Percentiles rank a stretch among this genome's conserved stretches.
These are phyloP conservation scores for Turnix velox DNA, from an alignment of 2,113 vertebrate species.

Conservation along the genomic window DNA sequence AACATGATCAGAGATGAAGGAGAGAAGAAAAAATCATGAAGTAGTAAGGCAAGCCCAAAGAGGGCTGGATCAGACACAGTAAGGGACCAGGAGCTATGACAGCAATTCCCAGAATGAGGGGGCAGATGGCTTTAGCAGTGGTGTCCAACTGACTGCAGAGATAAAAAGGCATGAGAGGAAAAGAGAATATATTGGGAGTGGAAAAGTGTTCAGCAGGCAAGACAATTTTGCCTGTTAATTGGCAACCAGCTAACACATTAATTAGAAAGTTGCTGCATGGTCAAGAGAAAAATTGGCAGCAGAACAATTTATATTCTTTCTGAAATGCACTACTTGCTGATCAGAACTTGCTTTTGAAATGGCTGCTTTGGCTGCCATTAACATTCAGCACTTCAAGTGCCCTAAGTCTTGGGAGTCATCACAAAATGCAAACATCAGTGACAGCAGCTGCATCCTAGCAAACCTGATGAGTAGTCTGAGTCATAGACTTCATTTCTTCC, in stretches of 20 bases:
- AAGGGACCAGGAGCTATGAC: not conserved
- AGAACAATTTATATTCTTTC: not conserved
- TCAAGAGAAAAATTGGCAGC: not conserved
- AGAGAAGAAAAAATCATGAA: not conserved
- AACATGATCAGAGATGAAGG: not conserved
- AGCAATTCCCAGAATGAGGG: not conserved
- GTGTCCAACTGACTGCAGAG: not conserved
- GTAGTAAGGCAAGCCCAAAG: not conserved
- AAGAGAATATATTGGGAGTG: not conserved
- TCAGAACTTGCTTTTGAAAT: not conserved
- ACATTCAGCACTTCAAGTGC: not conserved
- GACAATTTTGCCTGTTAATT: slow-evolving; percentile 21
- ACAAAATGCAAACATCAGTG: not conserved
- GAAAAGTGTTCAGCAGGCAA: not conserved
- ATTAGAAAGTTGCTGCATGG: not conserved
- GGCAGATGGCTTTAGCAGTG: not conserved
- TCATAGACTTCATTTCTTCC: not conserved
- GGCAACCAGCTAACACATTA: slow-evolving; percentile 1
- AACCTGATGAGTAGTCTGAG: not conserved
- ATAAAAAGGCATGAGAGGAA: slow-evolving; percentile 4
- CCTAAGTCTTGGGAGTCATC: not conserved
- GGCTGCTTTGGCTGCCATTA: not conserved
- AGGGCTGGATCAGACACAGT: not conserved
- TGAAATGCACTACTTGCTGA: fast-evolving
- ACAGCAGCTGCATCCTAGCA: not conserved